phyloP scores from a whole-genome alignment of 1,140 invertebrate genomes.

The Bombyx mori region ASM3026992v2 NC_085115.1:12367501-12368000 shows the following conservation, averaged over 20 bases:
- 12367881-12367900: too few species aligned
- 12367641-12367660: constrained; percentile 53
- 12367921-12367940: too few species aligned
- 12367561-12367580: constrained; percentile 64
- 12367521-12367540: constrained; percentile 66
- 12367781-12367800: constrained; percentile 12
- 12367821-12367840: too few species aligned
- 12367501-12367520: constrained; percentile 59
- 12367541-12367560: constrained; percentile 64
- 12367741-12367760: constrained; percentile 29
- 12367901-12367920: too few species aligned
- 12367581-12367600: constrained; percentile 69
- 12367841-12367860: too few species aligned
- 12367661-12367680: constrained; percentile 38
- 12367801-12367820: too few species aligned
- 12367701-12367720: constrained; percentile 53
- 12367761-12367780: constrained; percentile 33
- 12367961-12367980: too few species aligned
- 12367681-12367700: constrained; percentile 53
- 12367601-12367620: constrained; percentile 70
- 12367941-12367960: too few species aligned
- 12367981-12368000: too few species aligned
- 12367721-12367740: constrained; percentile 30
- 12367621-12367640: constrained; percentile 68
- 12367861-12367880: too few species aligned